Percentiles rank a stretch among this genome's conserved stretches.
These are phyloP conservation scores for Megaceryle maxima DNA, from an alignment of 2,113 vertebrate species.

Conservation along the genomic window DNA sequence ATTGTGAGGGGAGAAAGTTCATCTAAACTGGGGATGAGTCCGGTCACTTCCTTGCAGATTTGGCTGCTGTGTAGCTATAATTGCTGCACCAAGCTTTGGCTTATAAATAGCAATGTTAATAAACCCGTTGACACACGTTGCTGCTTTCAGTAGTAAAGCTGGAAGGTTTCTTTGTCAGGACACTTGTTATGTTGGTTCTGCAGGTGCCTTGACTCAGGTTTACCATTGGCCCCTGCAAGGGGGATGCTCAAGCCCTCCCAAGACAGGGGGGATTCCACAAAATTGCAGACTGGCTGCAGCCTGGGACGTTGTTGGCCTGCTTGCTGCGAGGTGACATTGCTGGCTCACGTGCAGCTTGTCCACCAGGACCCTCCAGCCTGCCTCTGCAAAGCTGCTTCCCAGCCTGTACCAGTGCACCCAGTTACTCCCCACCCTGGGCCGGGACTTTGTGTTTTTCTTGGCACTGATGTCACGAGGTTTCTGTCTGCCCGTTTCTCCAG, in stretches of 20 bases:
- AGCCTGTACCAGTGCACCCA: rapidly evolving
- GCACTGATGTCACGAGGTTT: rapidly evolving
- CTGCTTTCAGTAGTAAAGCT: not conserved
- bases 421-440: not conserved
- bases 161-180: not conserved
- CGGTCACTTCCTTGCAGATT: not conserved
- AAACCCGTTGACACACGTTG: not conserved
- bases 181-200: not conserved
- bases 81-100: not conserved
- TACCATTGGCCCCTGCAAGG: not conserved
- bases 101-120: not conserved
- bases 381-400: not conserved
- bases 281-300: not conserved
- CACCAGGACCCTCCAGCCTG: not conserved
- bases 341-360: rapidly evolving
- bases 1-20: not conserved
- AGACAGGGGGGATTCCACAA: not conserved
- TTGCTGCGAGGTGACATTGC: not conserved
- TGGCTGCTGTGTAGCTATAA: not conserved
- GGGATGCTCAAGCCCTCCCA: not conserved
- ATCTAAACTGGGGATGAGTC: not conserved
- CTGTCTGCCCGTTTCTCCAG: not conserved
- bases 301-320: not conserved
- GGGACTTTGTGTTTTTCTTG: not conserved
- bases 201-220: not conserved